Conservation (phyloP, 2,797 vertebrate species). For the Schizopygopsis pylzovi region DNA sequence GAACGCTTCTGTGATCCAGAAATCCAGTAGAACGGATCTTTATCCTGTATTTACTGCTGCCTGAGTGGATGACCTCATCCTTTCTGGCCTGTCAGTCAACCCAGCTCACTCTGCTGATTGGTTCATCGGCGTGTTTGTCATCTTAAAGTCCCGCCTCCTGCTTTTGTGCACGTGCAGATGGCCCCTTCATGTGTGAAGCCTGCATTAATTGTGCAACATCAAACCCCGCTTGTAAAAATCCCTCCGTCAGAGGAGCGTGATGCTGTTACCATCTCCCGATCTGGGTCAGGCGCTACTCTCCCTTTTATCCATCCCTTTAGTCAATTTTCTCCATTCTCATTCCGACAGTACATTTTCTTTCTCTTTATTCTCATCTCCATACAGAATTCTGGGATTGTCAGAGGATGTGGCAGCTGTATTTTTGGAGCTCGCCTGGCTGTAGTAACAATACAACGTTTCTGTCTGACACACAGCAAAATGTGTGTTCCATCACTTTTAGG, state of each 20-base stretch:
- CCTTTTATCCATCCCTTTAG: conserved; percentile 12
- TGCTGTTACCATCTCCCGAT: conserved; percentile 66
- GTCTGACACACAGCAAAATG: conserved; percentile 30
- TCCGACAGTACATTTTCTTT: conserved; percentile 43
- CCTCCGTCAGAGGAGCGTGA: conserved; percentile 68
- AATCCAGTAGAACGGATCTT: conserved; percentile 24
- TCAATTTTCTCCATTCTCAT: conserved; percentile 13
- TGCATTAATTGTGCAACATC: conserved; percentile 75
- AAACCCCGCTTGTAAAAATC: conserved; percentile 67
- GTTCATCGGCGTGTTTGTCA: conserved; percentile 50
- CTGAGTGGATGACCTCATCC: background rate
- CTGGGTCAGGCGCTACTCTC: conserved; percentile 67
- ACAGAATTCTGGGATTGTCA: conserved; percentile 9
- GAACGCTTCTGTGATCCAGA: conserved; percentile 68
- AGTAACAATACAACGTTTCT: conserved; percentile 11
- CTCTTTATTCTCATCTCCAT: conserved; percentile 26
- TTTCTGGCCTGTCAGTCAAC: conserved; percentile 46
- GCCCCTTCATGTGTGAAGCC: conserved; percentile 71
- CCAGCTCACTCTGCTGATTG: conserved; percentile 54
- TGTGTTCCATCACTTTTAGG: background rate
- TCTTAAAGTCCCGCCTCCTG: conserved; percentile 49
- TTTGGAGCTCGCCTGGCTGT: background rate
- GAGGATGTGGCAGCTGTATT: background rate
- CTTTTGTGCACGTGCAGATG: conserved; percentile 64
- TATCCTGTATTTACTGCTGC: background rate